Evolutionary conservation across 37 sponge, comb jelly and placozoan species (phyloP).

Genomic region (Mnemiopsis leidyi): DNA sequence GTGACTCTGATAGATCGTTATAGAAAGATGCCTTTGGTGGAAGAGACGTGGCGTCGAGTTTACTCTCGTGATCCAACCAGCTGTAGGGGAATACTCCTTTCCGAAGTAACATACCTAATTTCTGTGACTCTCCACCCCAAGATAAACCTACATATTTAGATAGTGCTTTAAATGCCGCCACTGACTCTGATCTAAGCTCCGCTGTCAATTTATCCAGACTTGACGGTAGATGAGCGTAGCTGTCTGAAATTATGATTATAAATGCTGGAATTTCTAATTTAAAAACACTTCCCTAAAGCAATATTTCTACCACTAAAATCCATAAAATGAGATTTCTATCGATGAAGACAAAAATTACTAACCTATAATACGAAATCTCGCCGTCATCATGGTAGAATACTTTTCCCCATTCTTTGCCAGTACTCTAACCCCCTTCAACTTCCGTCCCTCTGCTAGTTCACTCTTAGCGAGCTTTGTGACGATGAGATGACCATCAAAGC

Average conservation of each 20-base stretch:
- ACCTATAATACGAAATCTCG: neutral
- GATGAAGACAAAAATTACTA: too few relatives aligned
- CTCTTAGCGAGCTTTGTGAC: neutral
- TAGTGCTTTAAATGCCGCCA: neutral
- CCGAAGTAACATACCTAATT: neutral
- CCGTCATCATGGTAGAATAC: neutral
- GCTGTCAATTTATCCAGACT: neutral
- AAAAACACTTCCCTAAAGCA: too few relatives aligned
- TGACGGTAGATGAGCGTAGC: neutral
- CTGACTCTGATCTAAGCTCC: neutral
- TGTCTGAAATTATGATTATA: too few relatives aligned
- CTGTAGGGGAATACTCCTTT: slow-evolving; percentile 16
- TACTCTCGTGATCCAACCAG: neutral
- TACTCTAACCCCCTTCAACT: neutral
- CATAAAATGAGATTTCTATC: too few relatives aligned
- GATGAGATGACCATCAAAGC: neutral
- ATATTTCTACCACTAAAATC: too few relatives aligned
- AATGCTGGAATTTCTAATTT: too few relatives aligned
- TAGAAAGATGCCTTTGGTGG: neutral
- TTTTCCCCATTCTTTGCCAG: neutral
- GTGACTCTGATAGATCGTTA: neutral
- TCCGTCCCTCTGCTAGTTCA: neutral
- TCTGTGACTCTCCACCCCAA: neutral
- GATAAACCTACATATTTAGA: neutral
- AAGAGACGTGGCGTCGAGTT: neutral